phyloP scores from a whole-genome alignment of 2,113 vertebrate species.

The Beaufortia kweichowensis region DNA sequence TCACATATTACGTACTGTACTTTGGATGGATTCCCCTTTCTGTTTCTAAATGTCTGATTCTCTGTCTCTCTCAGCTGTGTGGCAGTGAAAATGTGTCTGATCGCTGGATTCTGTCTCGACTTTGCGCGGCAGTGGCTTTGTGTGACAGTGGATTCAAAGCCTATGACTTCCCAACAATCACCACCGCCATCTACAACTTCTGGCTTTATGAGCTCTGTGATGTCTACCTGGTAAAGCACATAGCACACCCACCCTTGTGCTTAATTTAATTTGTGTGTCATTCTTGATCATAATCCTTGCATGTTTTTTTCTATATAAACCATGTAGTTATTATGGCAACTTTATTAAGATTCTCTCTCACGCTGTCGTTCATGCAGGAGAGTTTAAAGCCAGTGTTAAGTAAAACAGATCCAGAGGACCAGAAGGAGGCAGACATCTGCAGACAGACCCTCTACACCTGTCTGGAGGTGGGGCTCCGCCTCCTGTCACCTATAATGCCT shows the following conservation, averaged over 20 bases:
- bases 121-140: constrained; percentile 77
- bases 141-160: constrained; percentile 77
- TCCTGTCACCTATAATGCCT: constrained; percentile 88
- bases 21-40: no score
- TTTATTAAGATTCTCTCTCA: no score
- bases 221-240: constrained; percentile 80
- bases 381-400: constrained; percentile 84
- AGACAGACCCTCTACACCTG: constrained; percentile 86
- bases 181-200: constrained; percentile 87
- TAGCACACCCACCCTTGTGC: not conserved
- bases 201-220: constrained; percentile 94
- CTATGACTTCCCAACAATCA: constrained; percentile 84
- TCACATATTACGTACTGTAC: no score
- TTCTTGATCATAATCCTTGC: not conserved
- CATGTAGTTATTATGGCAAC: no score
- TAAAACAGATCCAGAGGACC: constrained; percentile 62
- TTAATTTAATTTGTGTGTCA: no score
- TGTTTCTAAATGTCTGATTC: not conserved
- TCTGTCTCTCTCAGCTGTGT: constrained; percentile 64
- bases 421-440: constrained; percentile 66
- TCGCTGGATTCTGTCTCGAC: constrained; percentile 85
- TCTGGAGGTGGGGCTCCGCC: constrained; percentile 81
- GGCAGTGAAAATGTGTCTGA: constrained; percentile 80
- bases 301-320: not conserved
- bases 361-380: constrained; percentile 70